phyloP scores from a whole-genome alignment of 2,888 invertebrate genomes.

The Erebia epiphron region DNA sequence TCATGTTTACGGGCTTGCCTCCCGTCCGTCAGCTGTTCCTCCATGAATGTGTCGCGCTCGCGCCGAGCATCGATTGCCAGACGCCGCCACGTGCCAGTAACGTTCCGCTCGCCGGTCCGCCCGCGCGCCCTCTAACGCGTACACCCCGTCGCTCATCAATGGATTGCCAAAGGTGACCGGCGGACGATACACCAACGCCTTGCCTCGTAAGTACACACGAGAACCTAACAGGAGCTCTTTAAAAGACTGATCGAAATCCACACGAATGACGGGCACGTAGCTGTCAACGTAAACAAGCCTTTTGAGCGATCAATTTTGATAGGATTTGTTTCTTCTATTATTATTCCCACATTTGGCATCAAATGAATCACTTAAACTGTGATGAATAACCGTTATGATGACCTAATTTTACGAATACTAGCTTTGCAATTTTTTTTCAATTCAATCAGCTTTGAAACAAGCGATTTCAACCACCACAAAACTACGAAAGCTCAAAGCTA shows the following conservation, averaged over 20 bases:
- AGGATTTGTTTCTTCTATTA: not conserved
- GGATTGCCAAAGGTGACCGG: constrained; percentile 74
- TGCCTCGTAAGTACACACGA: constrained; percentile 41
- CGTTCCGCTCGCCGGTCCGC: constrained; percentile 67
- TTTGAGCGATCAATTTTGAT: constrained; percentile 1
- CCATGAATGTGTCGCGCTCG: constrained; percentile 78
- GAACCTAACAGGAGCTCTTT: not conserved
- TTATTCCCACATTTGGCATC: not conserved
- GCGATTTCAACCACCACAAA: not conserved
- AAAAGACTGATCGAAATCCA: not conserved
- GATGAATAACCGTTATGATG: not conserved
- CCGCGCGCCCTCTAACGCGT: constrained; percentile 56
- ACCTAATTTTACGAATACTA: not conserved
- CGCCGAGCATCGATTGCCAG: constrained; percentile 78
- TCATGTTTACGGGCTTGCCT: constrained; percentile 79
- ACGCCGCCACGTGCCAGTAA: constrained; percentile 66
- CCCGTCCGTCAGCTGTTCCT: constrained; percentile 81
- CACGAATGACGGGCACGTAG: not conserved
- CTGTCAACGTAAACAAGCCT: constrained; percentile 5
- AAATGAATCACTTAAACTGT: not conserved
- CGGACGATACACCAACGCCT: constrained; percentile 45
- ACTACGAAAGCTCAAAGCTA: not conserved
- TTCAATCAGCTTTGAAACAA: not conserved
- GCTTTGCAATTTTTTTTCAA: not conserved
- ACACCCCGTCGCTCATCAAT: constrained; percentile 63